Conservation (phyloP, 2,797 vertebrate species). For the Rhabdophis nuchalis region DNA sequence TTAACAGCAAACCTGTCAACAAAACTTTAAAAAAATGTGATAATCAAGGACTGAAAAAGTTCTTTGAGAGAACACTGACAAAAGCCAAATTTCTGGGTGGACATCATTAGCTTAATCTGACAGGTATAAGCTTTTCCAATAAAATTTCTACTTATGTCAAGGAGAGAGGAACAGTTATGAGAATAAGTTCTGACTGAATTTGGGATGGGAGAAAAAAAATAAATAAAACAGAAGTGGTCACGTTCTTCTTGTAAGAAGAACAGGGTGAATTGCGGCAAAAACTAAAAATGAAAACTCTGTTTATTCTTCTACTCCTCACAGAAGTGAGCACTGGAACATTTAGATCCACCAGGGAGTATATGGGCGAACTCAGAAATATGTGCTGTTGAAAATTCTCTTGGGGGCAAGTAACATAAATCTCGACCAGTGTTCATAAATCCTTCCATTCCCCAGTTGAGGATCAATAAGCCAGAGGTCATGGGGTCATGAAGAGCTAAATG, state of each 20-base stretch:
- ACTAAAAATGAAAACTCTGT: background rate
- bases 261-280: background rate
- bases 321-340: background rate
- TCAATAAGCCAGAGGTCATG: slow-evolving; percentile 5
- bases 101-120: background rate
- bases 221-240: background rate
- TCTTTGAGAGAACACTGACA: background rate
- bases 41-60: background rate
- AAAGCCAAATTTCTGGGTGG: background rate
- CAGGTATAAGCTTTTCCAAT: background rate
- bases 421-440: background rate
- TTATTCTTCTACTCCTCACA: background rate
- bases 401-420: background rate
- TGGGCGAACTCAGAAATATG: background rate
- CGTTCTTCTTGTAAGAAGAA: background rate
- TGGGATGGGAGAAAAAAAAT: too few species aligned
- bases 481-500: slow-evolving; percentile 14
- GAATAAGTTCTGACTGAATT: background rate
- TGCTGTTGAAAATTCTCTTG: slow-evolving; percentile 18
- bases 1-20: background rate
- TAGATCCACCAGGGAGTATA: fast-evolving
- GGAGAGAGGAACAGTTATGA: background rate
- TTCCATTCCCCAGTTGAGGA: slow-evolving; percentile 6
- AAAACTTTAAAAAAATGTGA: background rate
- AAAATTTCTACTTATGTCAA: background rate